phyloP scores from a whole-genome alignment of 2,888 invertebrate genomes.

The Stenchaetothrips biformis region DNA sequence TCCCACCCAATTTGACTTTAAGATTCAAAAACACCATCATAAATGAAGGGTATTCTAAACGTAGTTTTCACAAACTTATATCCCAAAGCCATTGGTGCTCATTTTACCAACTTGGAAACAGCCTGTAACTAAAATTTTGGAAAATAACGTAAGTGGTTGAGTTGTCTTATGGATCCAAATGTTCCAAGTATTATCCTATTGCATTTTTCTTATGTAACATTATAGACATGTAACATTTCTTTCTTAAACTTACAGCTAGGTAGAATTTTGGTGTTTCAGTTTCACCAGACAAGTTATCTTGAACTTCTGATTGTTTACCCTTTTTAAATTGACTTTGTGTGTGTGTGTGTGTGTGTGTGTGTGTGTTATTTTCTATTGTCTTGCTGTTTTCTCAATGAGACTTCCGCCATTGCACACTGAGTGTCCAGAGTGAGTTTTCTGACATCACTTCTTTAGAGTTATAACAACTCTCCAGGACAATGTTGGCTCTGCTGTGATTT shows the following conservation, averaged over 20 bases:
- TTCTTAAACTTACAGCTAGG: neutral
- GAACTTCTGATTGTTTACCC: neutral
- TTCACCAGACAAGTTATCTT: neutral
- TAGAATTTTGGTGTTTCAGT: conserved; percentile 4
- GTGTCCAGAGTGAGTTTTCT: neutral
- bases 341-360: neutral
- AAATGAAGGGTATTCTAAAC: no score
- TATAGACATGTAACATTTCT: neutral
- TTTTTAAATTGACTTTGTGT: neutral
- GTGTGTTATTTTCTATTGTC: conserved; percentile 14
- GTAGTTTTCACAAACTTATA: no score
- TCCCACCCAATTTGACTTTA: no score
- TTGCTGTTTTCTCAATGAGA: conserved; percentile 17
- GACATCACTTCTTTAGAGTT: neutral
- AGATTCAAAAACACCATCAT: no score
- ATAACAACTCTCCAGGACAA: neutral
- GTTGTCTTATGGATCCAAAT: neutral
- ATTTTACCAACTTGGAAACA: no score
- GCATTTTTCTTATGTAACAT: conserved; percentile 9
- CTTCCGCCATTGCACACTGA: conserved; percentile 18
- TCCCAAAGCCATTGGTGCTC: no score
- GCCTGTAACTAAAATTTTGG: neutral
- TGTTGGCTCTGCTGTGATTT: conserved; percentile 22
- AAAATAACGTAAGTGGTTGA: neutral
- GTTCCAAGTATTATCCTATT: conserved; percentile 11